Evolutionary conservation across 2,888 invertebrate species (phyloP).

Genomic region (Stenchaetothrips biformis): DNA sequence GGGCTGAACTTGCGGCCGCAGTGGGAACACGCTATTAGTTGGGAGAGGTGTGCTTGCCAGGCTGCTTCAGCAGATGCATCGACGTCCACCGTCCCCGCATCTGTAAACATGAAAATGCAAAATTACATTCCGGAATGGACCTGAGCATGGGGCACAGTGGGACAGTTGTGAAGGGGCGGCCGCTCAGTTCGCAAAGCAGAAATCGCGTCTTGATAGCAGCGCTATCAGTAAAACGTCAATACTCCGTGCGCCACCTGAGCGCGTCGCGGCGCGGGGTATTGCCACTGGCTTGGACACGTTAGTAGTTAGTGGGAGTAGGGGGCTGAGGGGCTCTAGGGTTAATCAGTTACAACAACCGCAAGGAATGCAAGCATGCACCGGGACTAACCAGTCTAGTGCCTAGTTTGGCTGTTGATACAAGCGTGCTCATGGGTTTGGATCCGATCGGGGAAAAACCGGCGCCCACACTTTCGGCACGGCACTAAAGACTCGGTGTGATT

Average conservation of each 20-base stretch:
- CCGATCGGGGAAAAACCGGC: conserved; percentile 2
- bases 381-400: neutral
- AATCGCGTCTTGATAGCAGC: too few species aligned
- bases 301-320: neutral
- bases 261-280: too few species aligned
- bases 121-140: too few species aligned
- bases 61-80: conserved; percentile 47
- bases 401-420: neutral
- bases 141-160: too few species aligned
- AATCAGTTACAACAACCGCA: too few species aligned
- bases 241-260: too few species aligned
- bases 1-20: conserved; percentile 62
- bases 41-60: conserved; percentile 54
- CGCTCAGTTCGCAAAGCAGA: neutral
- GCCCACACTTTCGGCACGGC: neutral
- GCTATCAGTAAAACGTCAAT: too few species aligned
- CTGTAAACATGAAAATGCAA: conserved; percentile 44
- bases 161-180: neutral
- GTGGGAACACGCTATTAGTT: conserved; percentile 54
- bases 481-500: conserved; percentile 1
- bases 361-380: neutral
- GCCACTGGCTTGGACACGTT: too few species aligned
- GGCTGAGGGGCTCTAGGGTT: too few species aligned
- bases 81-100: conserved; percentile 40
- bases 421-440: neutral